Percentiles rank a stretch among this genome's conserved stretches.
phyloP scores from a whole-genome alignment of 2,888 invertebrate genomes.

The Boloria euphrosyne region DNA sequence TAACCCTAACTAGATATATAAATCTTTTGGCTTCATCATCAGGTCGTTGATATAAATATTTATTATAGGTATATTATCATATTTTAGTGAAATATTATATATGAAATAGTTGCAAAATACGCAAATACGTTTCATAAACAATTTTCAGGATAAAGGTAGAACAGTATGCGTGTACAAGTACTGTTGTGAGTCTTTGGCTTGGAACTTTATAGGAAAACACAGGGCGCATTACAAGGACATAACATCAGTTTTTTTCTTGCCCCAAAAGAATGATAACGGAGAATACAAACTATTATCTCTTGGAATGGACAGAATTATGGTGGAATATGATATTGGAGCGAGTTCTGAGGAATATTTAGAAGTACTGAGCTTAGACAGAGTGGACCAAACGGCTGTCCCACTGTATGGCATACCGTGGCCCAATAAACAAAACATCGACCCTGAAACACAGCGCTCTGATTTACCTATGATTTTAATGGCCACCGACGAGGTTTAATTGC shows the following conservation, averaged over 20 bases:
- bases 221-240: conserved; percentile 83
- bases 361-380: conserved; percentile 75
- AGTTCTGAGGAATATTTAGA: conserved; percentile 69
- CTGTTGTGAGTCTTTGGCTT: conserved; percentile 57
- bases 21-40: no score
- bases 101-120: no score
- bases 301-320: conserved; percentile 81
- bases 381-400: conserved; percentile 85
- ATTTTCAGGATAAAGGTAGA: conserved; percentile 74
- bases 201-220: conserved; percentile 83
- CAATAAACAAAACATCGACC: conserved; percentile 49
- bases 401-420: conserved; percentile 71
- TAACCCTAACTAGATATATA: no score
- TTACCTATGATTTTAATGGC: conserved; percentile 79
- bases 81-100: neutral
- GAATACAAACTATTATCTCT: conserved; percentile 81
- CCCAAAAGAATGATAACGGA: conserved; percentile 55
- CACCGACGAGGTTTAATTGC: conserved; percentile 81
- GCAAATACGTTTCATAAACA: no score
- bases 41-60: no score
- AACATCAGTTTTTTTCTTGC: conserved; percentile 79
- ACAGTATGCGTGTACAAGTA: conserved; percentile 79
- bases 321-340: conserved; percentile 81
- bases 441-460: conserved; percentile 50
- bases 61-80: neutral